Percentiles rank a stretch among this genome's conserved stretches.
These are phyloP conservation scores for Alethe castanea DNA, from an alignment of 2,113 vertebrate species.

Conservation along the genomic window DNA sequence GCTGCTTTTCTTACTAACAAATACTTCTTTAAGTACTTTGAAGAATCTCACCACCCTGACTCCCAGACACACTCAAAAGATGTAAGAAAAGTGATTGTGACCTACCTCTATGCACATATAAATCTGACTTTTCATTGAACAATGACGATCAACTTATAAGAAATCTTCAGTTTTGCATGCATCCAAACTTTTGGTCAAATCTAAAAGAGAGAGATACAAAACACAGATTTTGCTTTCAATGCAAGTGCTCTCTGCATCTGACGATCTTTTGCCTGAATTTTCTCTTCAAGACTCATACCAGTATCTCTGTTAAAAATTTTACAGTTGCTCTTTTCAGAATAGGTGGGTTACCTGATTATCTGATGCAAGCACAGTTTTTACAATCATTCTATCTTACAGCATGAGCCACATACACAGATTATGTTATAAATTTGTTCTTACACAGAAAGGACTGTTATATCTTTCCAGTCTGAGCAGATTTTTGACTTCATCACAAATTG, in stretches of 20 bases:
- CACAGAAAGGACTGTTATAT: not conserved
- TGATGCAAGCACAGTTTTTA: not conserved
- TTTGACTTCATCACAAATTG: not conserved
- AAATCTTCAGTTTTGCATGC: not conserved
- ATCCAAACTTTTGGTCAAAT: not conserved
- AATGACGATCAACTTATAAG: not conserved
- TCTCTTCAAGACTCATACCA: not conserved
- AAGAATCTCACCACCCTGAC: not conserved
- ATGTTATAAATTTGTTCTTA: not conserved
- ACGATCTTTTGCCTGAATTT: not conserved
- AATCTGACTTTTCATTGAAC: not conserved
- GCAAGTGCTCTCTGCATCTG: not conserved
- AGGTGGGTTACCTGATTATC: not conserved
- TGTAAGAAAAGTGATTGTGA: not conserved
- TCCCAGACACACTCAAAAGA: not conserved
- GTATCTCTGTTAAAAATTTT: not conserved
- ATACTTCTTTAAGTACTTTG: not conserved
- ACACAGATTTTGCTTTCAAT: not conserved
- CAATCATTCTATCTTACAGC: not conserved
- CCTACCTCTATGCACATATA: not conserved
- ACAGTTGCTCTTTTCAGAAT: not conserved
- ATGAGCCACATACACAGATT: not conserved
- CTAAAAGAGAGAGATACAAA: not conserved
- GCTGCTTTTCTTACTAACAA: not conserved
- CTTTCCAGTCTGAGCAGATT: not conserved